Evolutionary conservation across 2,113 vertebrate species (phyloP), one percentile per base, ranked within the genome.

Genomic region (Barnardius zonarius): DNA sequence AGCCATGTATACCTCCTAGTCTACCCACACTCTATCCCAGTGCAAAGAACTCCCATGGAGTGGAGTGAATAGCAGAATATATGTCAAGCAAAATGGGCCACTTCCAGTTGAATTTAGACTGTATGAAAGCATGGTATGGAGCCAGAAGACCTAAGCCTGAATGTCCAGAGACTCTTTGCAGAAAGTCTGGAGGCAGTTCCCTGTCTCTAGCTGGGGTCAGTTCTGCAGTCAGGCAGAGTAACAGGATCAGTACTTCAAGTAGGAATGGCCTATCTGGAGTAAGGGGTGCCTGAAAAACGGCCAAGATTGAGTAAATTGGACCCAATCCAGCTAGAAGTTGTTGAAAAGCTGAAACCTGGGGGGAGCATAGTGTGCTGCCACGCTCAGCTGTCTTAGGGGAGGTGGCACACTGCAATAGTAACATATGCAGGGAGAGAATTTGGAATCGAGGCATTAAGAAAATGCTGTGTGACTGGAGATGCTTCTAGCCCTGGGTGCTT

Each of bases 381-480:
- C 49, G 13, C 39, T 9, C 17, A 7, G 27, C 25, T 61, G 15
- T 27, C 33, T 51, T 52, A 17, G 13, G 54, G 15, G 43, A 10
- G 35, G 8, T 59, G 55, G 27, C 48, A 30, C 6, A 0, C n/a
- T 74, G 1, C 14, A 16, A 2, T 35, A 57, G 20, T 16, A 31
- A 27, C 48, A 8, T 28, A 5, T n/a, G 25, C 44, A 22, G 12
- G 17, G n/a, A 62, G 48, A 27, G 35, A 24, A 14, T 28, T n/a
- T 80, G 28, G 57, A 54, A 52, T 63, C 7, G 66, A 61, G 33
- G 19, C 17, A 11, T 31, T 80, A 30, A 55, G 68, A 31, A 52
- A 41, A 49, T 14, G 4, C n/a, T 27, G 0, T 2, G 5, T 43
- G 67, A 2, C 23, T 14, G 20, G 31, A 44, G 17, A 3, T 25